Evolutionary conservation across 2,888 invertebrate genomes (phyloP), one percentile per base, ranked within the genome.

Genomic region (Drosophila incognita): DNA sequence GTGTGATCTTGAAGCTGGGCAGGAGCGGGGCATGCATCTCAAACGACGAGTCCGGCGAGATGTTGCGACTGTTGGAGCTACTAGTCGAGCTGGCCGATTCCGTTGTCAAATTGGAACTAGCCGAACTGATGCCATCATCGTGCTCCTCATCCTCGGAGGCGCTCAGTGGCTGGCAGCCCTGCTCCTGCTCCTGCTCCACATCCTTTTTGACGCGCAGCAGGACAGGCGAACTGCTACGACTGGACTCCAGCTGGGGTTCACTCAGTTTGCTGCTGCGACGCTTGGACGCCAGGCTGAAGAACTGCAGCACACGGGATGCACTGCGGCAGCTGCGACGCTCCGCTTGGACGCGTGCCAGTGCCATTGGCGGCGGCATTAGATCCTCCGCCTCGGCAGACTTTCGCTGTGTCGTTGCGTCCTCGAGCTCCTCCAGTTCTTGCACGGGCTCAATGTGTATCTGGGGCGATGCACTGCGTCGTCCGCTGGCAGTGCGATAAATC

Each of bases 1-100:
- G 92, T 8, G 93, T 93, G 15, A 93, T 81, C 82, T 92, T 92
- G 78, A 93, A 93, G 36, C 89, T 91, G 63, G 93, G 93, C 79
- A 93, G 67, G 38, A 93, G 65, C 7, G 93, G 92, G 4, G 92
- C 90, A 65, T 93, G 93, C 89, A 93, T 79, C 79, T 92, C 92
- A 64, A 92, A 92, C 24, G 92, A 92, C 29, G 92, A 92, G 54
- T 92, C 91, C 4, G 91, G 88, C 2, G 92, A 90, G 21, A 82
- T 81, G 80, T 92, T 92, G 35, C 82, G 84, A 57, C 87, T 87
- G 54, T 70, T 66, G 24, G 46, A 7, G 15, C 78, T 80, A 13
- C 87, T 82, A 36, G 46, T 33, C 11, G 65, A 89, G 57, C 77
- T 68, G 18, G 62, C 58, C 24, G 78, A 77, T n/a, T 66, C 81